Evolutionary conservation across 2,797 vertebrate species (phyloP).

Genomic region (Neosilurus mollespiculum): DNA sequence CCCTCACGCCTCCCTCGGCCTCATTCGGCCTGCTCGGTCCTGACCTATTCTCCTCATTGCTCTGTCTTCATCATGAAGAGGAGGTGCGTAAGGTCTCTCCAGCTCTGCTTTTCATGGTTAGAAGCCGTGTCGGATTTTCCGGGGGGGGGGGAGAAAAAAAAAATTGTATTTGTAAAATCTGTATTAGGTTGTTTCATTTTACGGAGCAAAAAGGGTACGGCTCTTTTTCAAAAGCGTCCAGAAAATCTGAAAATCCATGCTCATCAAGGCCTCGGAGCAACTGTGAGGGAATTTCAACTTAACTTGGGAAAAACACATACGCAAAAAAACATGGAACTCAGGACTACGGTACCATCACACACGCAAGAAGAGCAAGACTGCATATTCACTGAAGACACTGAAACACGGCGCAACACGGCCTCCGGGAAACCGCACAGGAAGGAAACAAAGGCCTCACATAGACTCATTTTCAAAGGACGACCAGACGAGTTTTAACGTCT

Average conservation of each 20-base stretch:
- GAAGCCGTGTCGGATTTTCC: slow-evolving; percentile 28
- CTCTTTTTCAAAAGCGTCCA: slow-evolving; percentile 24
- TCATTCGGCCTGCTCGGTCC: neutral
- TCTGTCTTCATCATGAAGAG: slow-evolving; percentile 38
- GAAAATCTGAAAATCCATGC: slow-evolving; percentile 21
- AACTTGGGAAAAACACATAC: neutral
- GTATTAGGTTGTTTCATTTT: neutral
- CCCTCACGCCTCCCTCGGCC: neutral
- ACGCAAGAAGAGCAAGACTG: slow-evolving; percentile 62
- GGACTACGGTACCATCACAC: slow-evolving; percentile 66
- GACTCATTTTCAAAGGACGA: slow-evolving; percentile 63
- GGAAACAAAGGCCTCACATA: slow-evolving; percentile 58
- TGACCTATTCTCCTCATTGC: slow-evolving; percentile 24
- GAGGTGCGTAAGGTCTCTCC: neutral
- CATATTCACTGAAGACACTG: slow-evolving; percentile 62
- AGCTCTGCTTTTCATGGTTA: slow-evolving; percentile 16
- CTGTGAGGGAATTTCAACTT: slow-evolving; percentile 9
- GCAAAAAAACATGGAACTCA: slow-evolving; percentile 57
- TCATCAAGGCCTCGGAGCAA: slow-evolving; percentile 20
- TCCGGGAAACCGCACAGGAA: slow-evolving; percentile 45
- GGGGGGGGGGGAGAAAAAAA: slow-evolving; percentile 16
- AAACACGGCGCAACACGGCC: slow-evolving; percentile 64
- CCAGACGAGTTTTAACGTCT: slow-evolving; percentile 53
- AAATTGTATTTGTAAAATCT: no score
- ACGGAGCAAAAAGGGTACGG: neutral